A percentile compares a stretch with the other conserved stretches of the same genome.
Conservation (phyloP, 2,797 vertebrate genomes). For the Odontamblyopus rebecca region DNA sequence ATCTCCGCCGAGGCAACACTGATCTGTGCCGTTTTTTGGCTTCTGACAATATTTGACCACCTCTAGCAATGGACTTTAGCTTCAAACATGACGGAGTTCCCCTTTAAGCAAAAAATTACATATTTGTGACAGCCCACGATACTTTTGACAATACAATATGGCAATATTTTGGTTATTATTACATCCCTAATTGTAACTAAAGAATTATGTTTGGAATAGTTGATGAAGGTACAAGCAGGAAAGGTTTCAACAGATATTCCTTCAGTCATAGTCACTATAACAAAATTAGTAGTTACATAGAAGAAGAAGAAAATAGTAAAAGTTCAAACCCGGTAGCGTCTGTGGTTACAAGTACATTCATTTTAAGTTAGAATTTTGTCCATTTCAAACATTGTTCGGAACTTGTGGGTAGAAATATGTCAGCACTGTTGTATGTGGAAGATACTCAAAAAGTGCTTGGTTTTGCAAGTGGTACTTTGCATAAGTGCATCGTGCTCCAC, state of each 20-base stretch:
- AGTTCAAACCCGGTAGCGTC: neutral
- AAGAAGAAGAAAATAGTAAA: neutral
- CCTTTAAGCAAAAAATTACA: too few relatives aligned
- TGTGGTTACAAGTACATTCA: neutral
- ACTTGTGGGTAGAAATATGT: conserved; percentile 24
- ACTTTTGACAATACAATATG: too few relatives aligned
- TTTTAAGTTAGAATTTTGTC: neutral
- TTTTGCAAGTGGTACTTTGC: conserved; percentile 25
- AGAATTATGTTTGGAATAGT: too few relatives aligned
- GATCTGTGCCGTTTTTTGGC: too few relatives aligned
- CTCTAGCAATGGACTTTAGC: too few relatives aligned
- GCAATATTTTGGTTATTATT: too few relatives aligned
- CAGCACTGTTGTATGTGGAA: conserved; percentile 42
- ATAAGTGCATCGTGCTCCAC: conserved; percentile 25
- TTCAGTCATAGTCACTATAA: neutral
- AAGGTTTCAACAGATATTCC: neutral
- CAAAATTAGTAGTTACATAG: neutral
- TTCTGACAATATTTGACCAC: too few relatives aligned
- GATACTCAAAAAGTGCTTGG: conserved; percentile 39
- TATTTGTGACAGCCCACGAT: too few relatives aligned
- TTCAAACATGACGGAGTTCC: too few relatives aligned
- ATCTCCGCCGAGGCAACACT: too few relatives aligned
- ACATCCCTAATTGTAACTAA: too few relatives aligned
- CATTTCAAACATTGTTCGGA: conserved; percentile 15
- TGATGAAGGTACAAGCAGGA: neutral